Evolutionary conservation across 2,888 invertebrate genomes (phyloP).

Genomic region (Ctena decussata): DNA sequence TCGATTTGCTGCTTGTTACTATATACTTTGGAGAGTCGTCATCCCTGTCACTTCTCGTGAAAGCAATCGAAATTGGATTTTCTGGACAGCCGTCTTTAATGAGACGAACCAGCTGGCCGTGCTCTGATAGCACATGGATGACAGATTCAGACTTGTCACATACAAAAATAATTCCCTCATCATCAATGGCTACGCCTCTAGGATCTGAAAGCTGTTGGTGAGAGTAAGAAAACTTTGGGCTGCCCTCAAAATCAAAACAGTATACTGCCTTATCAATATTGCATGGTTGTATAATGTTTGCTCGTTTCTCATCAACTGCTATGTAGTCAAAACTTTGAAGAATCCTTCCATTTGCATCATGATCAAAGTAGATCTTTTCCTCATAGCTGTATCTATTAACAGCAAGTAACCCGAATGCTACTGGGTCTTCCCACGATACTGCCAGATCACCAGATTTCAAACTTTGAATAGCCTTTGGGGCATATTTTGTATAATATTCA

Average conservation of each 20-base stretch:
- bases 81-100: no score
- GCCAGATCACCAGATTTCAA: background rate
- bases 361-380: background rate
- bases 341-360: background rate
- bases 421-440: background rate
- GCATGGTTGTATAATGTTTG: background rate
- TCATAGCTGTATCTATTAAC: background rate
- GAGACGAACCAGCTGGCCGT: no score
- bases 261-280: background rate
- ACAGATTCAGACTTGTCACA: no score
- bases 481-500: background rate
- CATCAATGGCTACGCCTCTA: background rate
- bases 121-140: no score
- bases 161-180: background rate
- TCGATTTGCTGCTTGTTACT: no score
- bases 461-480: background rate
- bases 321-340: background rate
- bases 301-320: background rate
- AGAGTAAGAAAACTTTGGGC: background rate
- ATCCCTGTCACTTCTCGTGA: no score
- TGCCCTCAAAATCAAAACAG: background rate
- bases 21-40: no score
- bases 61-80: no score
- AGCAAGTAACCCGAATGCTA: background rate
- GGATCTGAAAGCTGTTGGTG: background rate